Conservation (phyloP, 2,113 vertebrate genomes). For the Heterotis niloticus region DNA sequence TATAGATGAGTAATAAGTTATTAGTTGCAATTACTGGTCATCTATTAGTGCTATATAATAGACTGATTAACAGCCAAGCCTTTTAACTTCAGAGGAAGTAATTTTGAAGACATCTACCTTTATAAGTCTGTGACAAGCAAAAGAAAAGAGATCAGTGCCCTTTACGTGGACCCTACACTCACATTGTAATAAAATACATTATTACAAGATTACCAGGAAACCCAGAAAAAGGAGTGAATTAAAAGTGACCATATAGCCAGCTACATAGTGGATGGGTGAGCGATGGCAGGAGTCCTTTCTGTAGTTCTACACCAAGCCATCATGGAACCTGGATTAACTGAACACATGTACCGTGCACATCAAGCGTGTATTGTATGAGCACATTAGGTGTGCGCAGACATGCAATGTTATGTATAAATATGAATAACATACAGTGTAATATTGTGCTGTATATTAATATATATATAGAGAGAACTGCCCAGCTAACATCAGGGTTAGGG, state of each 20-base stretch:
- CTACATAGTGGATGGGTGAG: constrained; percentile 46
- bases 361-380: too few relatives aligned
- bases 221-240: constrained; percentile 62
- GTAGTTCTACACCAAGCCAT: too few relatives aligned
- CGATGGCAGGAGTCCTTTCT: too few relatives aligned
- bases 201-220: constrained; percentile 69
- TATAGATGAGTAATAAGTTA: constrained; percentile 76
- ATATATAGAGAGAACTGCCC: too few relatives aligned
- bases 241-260: constrained; percentile 50
- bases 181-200: constrained; percentile 70
- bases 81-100: constrained; percentile 76
- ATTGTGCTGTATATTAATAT: too few relatives aligned
- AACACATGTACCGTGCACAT: too few relatives aligned
- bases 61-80: constrained; percentile 65
- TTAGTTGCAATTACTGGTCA: constrained; percentile 81
- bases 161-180: constrained; percentile 65
- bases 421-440: too few relatives aligned
- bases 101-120: constrained; percentile 67
- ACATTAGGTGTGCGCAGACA: too few relatives aligned
- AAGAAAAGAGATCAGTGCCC: constrained; percentile 32
- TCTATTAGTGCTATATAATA: constrained; percentile 73
- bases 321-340: too few relatives aligned
- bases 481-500: too few relatives aligned
- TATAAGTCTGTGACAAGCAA: constrained; percentile 65
- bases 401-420: too few relatives aligned